phyloP scores from a whole-genome alignment of 2,888 invertebrate genomes.

The Sarcophaga caerulescens region DNA sequence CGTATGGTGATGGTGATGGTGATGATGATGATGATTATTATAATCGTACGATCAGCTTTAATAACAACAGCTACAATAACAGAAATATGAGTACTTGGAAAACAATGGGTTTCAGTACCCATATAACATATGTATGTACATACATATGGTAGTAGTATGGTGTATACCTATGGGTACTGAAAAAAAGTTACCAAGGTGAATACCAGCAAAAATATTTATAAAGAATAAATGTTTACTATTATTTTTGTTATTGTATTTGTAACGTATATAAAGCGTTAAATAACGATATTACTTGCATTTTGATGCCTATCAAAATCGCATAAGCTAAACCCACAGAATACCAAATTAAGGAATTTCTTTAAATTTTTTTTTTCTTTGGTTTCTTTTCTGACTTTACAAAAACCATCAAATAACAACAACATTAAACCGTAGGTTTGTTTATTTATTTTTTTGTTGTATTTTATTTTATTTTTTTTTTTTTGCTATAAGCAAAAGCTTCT shows the following conservation, averaged over 20 bases:
- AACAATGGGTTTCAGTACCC: constrained; percentile 60
- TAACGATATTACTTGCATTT: constrained; percentile 71
- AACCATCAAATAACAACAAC: constrained; percentile 9
- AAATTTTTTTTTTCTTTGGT: neutral
- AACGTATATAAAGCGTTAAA: constrained; percentile 65
- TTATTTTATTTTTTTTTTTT: constrained; percentile 45
- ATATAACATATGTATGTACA: neutral
- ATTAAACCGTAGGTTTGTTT: constrained; percentile 63
- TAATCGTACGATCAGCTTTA: neutral
- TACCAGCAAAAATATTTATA: constrained; percentile 8
- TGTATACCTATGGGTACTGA: neutral
- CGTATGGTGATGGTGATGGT: neutral
- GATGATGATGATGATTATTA: neutral
- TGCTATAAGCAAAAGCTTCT: constrained; percentile 69
- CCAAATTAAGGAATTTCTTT: constrained; percentile 70
- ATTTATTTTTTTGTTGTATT: constrained; percentile 8
- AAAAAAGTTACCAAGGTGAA: constrained; percentile 56
- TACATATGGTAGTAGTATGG: no score
- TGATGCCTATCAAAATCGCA: constrained; percentile 70
- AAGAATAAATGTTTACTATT: neutral
- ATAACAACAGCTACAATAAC: constrained; percentile 14
- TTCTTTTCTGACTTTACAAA: constrained; percentile 33
- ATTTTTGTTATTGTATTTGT: neutral
- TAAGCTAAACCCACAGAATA: constrained; percentile 69
- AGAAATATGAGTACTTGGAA: constrained; percentile 60